These are phyloP conservation scores for Rhagoletis pomonella DNA, from an alignment of 1,140 invertebrate genomes.

Conservation along the genomic window DNA sequence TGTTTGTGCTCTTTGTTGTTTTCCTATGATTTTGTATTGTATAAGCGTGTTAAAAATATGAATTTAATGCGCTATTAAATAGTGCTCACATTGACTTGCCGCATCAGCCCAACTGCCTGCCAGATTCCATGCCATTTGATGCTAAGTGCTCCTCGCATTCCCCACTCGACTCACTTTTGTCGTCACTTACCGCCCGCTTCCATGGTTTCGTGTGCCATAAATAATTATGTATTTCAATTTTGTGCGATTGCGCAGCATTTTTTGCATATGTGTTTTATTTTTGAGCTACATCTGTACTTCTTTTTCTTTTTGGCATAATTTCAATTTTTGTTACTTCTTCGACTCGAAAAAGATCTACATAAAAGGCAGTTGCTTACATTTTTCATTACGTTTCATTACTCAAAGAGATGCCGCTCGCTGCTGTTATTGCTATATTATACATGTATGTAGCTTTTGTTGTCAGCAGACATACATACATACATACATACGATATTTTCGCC, in stretches of 20 bases:
- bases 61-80: constrained; percentile 45
- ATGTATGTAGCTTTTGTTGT: not conserved
- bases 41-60: constrained; percentile 31
- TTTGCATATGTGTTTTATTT: not conserved
- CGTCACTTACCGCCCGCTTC: not conserved
- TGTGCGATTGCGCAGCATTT: constrained; percentile 47
- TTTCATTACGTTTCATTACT: not conserved
- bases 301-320: constrained; percentile 16
- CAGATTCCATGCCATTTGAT: not conserved
- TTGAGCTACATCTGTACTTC: not conserved
- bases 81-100: constrained; percentile 12
- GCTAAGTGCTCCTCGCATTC: not conserved
- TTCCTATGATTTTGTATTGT: not conserved
- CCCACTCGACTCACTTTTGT: not conserved
- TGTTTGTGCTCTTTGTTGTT: not conserved
- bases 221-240: constrained; percentile 35
- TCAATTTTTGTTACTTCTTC: not conserved
- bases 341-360: not conserved
- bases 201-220: constrained; percentile 28
- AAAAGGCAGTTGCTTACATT: not conserved
- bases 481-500: not conserved
- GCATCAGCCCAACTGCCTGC: not conserved
- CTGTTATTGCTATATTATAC: not conserved
- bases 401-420: not conserved
- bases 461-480: too few relatives aligned